These are phyloP conservation scores for Istiophorus platypterus DNA, from an alignment of 2,113 vertebrate species.

Conservation along the genomic window DNA sequence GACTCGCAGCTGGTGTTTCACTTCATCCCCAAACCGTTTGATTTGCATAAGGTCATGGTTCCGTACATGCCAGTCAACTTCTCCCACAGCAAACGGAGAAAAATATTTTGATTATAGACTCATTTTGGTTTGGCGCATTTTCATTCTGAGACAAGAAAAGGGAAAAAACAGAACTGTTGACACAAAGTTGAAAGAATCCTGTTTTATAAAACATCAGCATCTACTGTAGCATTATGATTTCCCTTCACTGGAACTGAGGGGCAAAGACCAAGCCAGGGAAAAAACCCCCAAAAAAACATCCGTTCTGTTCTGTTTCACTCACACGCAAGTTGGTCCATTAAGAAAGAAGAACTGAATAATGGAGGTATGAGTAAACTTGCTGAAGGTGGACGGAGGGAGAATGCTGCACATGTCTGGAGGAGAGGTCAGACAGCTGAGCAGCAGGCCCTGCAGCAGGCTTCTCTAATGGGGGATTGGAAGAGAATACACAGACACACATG, in stretches of 20 bases:
- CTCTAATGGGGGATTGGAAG: not conserved
- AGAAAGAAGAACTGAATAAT: not conserved
- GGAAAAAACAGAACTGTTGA: too few species aligned
- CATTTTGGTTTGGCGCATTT: too few species aligned
- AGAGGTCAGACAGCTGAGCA: slow-evolving; percentile 13
- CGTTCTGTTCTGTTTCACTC: not conserved
- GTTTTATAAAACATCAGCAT: not conserved
- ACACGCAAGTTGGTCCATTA: not conserved
- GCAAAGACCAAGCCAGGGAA: not conserved
- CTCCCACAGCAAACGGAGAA: too few species aligned
- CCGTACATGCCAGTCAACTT: too few species aligned
- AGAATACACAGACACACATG: slow-evolving; percentile 4
- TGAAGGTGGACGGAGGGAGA: slow-evolving; percentile 10
- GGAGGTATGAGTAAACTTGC: not conserved
- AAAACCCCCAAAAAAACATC: not conserved
- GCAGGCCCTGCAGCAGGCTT: slow-evolving; percentile 12
- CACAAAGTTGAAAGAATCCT: too few species aligned
- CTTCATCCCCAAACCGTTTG: too few species aligned
- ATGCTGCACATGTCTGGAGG: not conserved
- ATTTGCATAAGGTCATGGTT: not conserved
- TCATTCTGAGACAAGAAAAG: too few species aligned
- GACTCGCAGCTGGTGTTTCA: not conserved
- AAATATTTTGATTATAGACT: too few species aligned
- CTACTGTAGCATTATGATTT: too few species aligned
- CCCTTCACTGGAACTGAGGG: too few species aligned